These are phyloP conservation scores for Pachyuromys duprasi DNA, from an alignment of 2,797 vertebrate species.

Conservation along the genomic window DNA sequence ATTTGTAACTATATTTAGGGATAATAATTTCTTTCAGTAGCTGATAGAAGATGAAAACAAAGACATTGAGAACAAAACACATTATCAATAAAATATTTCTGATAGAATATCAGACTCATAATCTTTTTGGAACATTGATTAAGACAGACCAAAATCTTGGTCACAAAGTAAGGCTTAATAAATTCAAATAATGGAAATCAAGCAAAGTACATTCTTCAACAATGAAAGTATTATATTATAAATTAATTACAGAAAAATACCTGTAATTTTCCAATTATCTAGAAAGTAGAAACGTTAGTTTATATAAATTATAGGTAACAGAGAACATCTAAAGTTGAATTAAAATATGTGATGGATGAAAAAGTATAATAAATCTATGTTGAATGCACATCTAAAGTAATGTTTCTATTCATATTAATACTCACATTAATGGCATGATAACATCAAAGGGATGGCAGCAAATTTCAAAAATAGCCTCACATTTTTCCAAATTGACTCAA, in stretches of 20 bases:
- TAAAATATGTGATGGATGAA: neutral
- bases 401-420: neutral
- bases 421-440: neutral
- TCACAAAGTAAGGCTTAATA: neutral
- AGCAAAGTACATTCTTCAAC: neutral
- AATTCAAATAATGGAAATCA: constrained; percentile 1
- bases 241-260: neutral
- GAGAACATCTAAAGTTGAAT: neutral
- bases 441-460: neutral
- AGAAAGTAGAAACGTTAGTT: neutral
- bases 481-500: neutral
- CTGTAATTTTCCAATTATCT: neutral
- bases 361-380: neutral
- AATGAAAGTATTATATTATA: neutral
- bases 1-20: neutral
- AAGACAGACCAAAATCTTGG: neutral
- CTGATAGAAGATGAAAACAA: neutral
- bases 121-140: neutral
- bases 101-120: neutral
- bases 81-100: neutral
- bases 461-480: neutral
- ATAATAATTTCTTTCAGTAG: neutral
- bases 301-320: neutral
- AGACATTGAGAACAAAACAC: neutral
- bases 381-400: neutral